These are phyloP conservation scores for Nebria salina DNA, from an alignment of 2,888 invertebrate species.

Conservation along the genomic window DNA sequence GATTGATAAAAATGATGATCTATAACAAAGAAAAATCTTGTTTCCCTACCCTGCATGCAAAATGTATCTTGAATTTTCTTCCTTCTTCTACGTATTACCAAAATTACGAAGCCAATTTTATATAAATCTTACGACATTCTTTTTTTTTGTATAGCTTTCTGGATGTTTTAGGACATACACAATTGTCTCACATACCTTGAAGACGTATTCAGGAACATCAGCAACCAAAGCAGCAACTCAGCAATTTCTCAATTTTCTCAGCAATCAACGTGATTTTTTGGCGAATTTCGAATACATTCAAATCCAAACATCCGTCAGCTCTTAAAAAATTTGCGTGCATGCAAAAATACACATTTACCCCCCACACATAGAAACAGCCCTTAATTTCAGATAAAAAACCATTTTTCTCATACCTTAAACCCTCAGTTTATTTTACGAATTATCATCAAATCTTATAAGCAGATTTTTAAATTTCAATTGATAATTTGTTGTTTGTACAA, in stretches of 20 bases:
- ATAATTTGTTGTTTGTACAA: too few relatives aligned
- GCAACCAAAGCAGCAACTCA: not conserved
- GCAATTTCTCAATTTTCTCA: not conserved
- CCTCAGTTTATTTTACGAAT: not conserved
- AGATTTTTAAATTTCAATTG: too few relatives aligned
- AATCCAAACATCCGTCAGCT: not conserved
- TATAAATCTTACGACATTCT: not conserved
- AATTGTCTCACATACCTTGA: not conserved
- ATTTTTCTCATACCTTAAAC: not conserved
- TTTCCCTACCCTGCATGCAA: not conserved
- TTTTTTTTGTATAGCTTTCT: not conserved
- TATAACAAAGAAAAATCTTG: not conserved
- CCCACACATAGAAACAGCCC: not conserved
- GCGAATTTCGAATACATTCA: not conserved
- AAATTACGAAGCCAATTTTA: not conserved
- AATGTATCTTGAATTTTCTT: not conserved
- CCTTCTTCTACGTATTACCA: not conserved
- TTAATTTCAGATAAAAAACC: not conserved
- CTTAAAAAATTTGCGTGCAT: not conserved
- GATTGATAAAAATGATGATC: not conserved
- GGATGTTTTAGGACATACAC: not conserved
- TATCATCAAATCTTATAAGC: too few relatives aligned
- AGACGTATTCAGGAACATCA: not conserved
- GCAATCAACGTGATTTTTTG: not conserved
- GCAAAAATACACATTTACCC: conserved; percentile 1